These are phyloP conservation scores for Drosophila triauraria DNA, from an alignment of 1,140 invertebrate species.

Conservation along the genomic window DNA sequence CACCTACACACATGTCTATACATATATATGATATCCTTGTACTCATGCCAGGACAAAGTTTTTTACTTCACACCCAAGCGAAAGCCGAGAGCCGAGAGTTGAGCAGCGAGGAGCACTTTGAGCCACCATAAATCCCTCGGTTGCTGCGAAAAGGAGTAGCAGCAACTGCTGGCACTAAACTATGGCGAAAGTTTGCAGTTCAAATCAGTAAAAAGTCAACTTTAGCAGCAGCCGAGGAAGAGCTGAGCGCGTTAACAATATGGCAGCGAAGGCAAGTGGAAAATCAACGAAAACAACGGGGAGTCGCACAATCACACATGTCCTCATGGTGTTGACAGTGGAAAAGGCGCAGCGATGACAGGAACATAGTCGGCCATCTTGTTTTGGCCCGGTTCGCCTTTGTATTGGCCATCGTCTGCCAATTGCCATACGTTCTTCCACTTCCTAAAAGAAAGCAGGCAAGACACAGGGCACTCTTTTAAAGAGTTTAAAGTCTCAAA, in stretches of 20 bases:
- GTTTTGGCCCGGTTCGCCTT: slow-evolving; percentile 39
- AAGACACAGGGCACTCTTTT: no score
- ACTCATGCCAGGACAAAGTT: slow-evolving; percentile 60
- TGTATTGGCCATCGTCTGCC: slow-evolving; percentile 43
- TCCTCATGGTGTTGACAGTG: slow-evolving; percentile 15
- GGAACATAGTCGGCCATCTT: slow-evolving; percentile 47
- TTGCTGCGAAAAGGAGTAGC: slow-evolving; percentile 44
- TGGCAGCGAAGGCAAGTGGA: slow-evolving; percentile 35
- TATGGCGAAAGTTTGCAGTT: slow-evolving; percentile 59
- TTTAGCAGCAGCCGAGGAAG: slow-evolving; percentile 47
- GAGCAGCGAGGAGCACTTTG: slow-evolving; percentile 62
- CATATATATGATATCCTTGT: slow-evolving; percentile 11
- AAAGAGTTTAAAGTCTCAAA: no score
- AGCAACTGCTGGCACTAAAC: slow-evolving; percentile 21
- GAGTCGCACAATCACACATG: slow-evolving; percentile 1
- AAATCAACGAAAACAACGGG: slow-evolving; percentile 39
- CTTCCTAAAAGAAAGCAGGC: background rate
- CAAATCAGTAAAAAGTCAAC: slow-evolving; percentile 46
- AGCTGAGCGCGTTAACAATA: slow-evolving; percentile 37
- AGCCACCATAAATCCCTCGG: slow-evolving; percentile 60
- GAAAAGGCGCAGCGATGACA: slow-evolving; percentile 26
- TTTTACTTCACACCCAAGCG: slow-evolving; percentile 53
- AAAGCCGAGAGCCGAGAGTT: slow-evolving; percentile 19
- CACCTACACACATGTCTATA: slow-evolving; percentile 45
- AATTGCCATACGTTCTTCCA: slow-evolving; percentile 35